Evolutionary conservation across 2,888 invertebrate genomes (phyloP).

Genomic region (Rhamphomyia laevipes): DNA sequence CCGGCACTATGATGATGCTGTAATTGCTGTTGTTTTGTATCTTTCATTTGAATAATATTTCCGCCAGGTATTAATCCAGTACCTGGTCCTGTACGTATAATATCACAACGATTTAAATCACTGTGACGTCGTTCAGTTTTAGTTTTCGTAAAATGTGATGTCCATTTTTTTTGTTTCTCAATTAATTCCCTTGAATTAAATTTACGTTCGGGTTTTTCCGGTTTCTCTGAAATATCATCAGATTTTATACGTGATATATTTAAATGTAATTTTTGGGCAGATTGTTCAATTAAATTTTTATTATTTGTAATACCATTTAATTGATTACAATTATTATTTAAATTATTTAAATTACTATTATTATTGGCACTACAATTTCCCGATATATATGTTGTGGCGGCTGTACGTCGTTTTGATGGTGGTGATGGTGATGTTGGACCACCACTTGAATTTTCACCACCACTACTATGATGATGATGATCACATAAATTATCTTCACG

Average conservation of each 20-base stretch:
- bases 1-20: constrained; percentile 13
- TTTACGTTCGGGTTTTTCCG: constrained; percentile 73
- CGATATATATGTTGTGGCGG: neutral
- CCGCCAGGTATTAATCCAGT: constrained; percentile 36
- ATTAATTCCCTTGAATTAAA: constrained; percentile 76
- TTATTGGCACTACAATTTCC: constrained; percentile 14
- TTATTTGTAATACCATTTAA: constrained; percentile 35
- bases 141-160: constrained; percentile 76
- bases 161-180: constrained; percentile 87
- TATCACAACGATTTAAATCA: constrained; percentile 47
- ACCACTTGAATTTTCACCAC: constrained; percentile 34
- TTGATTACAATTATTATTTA: constrained; percentile 20
- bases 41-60: constrained; percentile 29
- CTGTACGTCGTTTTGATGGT: neutral
- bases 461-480: constrained; percentile 25
- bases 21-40: constrained; percentile 15
- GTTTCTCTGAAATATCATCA: constrained; percentile 47
- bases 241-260: constrained; percentile 47
- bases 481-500: constrained; percentile 37
- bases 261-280: constrained; percentile 28
- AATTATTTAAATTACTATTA: constrained; percentile 3
- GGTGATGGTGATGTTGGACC: constrained; percentile 12
- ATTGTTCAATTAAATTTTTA: constrained; percentile 28
- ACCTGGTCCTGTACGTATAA: constrained; percentile 40
- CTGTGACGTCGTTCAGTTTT: constrained; percentile 50